These are phyloP conservation scores for Chroicocephalus ridibundus DNA, from an alignment of 2,113 vertebrate genomes.

Conservation along the genomic window DNA sequence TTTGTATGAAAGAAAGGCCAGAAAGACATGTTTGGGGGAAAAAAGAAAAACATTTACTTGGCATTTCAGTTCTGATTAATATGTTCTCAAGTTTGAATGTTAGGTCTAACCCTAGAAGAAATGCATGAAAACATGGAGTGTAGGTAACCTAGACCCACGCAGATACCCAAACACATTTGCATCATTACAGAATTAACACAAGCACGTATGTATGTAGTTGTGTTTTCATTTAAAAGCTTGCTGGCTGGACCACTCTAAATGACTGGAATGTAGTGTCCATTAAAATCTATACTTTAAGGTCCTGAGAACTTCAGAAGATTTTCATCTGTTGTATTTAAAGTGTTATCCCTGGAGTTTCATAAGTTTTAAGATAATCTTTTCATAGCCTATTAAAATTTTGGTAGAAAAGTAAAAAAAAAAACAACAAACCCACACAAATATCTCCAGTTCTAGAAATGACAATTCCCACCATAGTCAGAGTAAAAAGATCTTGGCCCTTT, in stretches of 20 bases:
- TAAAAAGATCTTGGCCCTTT: neutral
- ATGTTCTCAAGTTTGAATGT: neutral
- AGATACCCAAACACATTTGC: neutral
- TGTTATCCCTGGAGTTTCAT: neutral
- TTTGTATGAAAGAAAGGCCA: neutral
- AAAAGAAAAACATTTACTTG: neutral
- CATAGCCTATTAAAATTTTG: neutral
- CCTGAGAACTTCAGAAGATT: neutral
- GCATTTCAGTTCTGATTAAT: neutral
- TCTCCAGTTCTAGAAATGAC: neutral
- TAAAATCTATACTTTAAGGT: neutral
- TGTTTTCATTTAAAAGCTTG: neutral
- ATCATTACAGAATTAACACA: neutral
- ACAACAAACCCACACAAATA: neutral
- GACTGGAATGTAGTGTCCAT: neutral
- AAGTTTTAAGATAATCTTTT: neutral
- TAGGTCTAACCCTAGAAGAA: neutral
- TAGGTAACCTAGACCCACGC: neutral
- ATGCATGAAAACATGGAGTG: neutral
- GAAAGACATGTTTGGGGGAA: neutral
- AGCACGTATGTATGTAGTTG: accelerated
- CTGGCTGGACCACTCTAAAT: neutral
- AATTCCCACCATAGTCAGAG: neutral
- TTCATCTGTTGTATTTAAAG: neutral
- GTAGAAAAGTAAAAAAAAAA: neutral